Evolutionary conservation across 2,113 vertebrate genomes (phyloP).

Genomic region (Neodon shergylaensis): DNA sequence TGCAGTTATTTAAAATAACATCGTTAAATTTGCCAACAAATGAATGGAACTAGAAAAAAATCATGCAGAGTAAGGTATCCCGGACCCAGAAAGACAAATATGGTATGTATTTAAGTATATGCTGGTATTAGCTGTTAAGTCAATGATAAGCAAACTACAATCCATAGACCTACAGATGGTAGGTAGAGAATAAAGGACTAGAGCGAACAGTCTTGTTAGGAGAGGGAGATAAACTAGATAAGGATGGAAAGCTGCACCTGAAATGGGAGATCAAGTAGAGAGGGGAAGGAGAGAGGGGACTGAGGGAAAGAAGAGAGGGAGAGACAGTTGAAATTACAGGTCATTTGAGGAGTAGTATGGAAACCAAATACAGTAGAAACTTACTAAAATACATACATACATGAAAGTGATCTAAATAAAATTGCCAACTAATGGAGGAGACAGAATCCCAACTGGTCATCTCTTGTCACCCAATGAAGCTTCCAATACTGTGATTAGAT

Average conservation of each 20-base stretch:
- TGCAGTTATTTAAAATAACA: no score
- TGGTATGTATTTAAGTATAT: neutral
- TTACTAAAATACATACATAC: neutral
- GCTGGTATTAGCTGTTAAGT: neutral
- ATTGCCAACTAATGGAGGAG: neutral
- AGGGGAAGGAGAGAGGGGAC: neutral
- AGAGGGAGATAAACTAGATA: neutral
- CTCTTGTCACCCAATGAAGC: neutral
- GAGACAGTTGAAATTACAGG: neutral
- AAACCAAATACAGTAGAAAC: no score
- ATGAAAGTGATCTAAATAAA: neutral
- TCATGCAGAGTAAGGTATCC: no score
- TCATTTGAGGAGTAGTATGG: no score
- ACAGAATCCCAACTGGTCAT: neutral
- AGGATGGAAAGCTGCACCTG: neutral
- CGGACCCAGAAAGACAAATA: neutral
- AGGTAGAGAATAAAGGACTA: neutral
- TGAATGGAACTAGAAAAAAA: no score
- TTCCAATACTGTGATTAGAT: neutral
- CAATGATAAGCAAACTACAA: neutral
- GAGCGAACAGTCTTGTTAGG: neutral
- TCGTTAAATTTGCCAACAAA: no score
- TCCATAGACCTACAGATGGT: neutral
- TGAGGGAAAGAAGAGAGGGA: neutral
- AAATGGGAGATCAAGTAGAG: neutral